Evolutionary conservation across 2,113 vertebrate genomes (phyloP).

Genomic region (Sarotherodon lohbergeri): DNA sequence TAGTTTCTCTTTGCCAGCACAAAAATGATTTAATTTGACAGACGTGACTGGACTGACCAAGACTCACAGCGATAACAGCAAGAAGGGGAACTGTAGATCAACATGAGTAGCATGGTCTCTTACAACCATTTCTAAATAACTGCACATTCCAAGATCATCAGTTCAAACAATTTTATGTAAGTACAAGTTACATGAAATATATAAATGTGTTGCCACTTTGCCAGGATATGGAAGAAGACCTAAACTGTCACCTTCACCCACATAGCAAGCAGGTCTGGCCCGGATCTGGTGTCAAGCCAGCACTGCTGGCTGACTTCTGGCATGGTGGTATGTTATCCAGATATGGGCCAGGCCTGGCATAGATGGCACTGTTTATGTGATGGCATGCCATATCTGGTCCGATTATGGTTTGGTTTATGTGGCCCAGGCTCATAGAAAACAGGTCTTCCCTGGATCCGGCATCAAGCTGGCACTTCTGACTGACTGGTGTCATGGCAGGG

Average conservation of each 20-base stretch:
- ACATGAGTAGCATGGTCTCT: background rate
- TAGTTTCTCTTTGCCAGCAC: background rate
- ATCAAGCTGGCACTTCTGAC: background rate
- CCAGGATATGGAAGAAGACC: background rate
- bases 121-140: background rate
- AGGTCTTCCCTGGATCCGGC: background rate
- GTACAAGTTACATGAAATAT: background rate
- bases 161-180: background rate
- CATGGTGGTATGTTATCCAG: background rate
- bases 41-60: background rate
- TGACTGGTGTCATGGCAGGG: background rate
- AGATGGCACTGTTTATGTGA: too few relatives aligned
- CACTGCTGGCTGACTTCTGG: rapidly evolving
- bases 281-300: background rate
- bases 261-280: background rate
- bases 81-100: background rate
- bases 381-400: too few relatives aligned
- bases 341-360: background rate
- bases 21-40: background rate
- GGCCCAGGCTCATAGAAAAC: background rate
- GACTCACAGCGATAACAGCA: background rate
- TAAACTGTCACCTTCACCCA: background rate
- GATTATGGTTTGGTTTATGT: background rate
- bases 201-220: background rate
- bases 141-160: background rate